Percentiles rank a stretch among this genome's conserved stretches.
phyloP scores from a whole-genome alignment of 2,113 vertebrate genomes.

The Oreocharis arfaki region DNA sequence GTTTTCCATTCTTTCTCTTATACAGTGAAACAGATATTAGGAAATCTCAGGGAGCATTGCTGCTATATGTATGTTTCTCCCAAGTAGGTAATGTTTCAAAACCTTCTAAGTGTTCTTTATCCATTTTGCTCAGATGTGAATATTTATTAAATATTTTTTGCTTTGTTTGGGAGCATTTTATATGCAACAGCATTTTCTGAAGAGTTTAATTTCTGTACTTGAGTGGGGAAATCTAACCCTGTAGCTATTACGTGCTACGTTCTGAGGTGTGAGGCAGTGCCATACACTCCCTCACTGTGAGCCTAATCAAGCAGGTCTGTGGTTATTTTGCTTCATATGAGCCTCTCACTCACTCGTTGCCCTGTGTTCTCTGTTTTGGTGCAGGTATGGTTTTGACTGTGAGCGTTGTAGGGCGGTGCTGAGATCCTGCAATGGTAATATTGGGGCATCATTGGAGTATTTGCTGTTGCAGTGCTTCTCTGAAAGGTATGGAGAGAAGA shows the following conservation, averaged over 20 bases:
- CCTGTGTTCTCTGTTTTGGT: neutral
- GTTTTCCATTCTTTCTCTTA: neutral
- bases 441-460: conserved; percentile 86
- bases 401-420: conserved; percentile 81
- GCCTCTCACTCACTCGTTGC: neutral
- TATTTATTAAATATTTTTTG: neutral
- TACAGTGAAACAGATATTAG: neutral
- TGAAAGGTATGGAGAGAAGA: conserved; percentile 79
- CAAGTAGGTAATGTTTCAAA: neutral
- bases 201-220: neutral
- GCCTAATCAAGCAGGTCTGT: neutral
- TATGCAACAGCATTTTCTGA: neutral
- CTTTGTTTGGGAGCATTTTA: neutral
- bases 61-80: neutral
- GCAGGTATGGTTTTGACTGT: conserved; percentile 89
- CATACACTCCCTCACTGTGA: neutral
- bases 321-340: neutral
- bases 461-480: conserved; percentile 84
- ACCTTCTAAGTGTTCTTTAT: neutral
- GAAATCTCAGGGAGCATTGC: neutral
- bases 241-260: neutral
- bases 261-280: neutral
- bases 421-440: conserved; percentile 80
- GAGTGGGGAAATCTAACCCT: neutral
- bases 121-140: neutral